phyloP scores from a whole-genome alignment of 2,888 invertebrate species.

The Platycheirus rosarum region DNA sequence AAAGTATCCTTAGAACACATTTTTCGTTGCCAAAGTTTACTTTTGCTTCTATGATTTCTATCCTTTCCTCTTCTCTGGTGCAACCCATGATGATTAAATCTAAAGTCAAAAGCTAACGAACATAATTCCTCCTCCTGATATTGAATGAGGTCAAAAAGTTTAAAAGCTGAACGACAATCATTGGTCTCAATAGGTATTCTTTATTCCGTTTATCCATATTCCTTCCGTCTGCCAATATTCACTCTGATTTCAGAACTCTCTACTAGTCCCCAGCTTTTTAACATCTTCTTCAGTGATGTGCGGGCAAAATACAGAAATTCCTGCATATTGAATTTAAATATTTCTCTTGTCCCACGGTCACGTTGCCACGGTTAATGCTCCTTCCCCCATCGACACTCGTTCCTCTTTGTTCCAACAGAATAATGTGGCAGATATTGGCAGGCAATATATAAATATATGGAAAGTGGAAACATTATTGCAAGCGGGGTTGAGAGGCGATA shows the following conservation, averaged over 20 bases:
- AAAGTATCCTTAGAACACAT: no score
- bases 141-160: slow-evolving; percentile 72
- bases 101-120: slow-evolving; percentile 73
- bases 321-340: slow-evolving; percentile 74
- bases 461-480: slow-evolving; percentile 49
- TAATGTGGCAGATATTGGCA: slow-evolving; percentile 47
- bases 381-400: neutral
- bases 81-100: slow-evolving; percentile 62
- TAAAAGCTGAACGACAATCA: slow-evolving; percentile 73
- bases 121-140: slow-evolving; percentile 51
- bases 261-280: slow-evolving; percentile 16
- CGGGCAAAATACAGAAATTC: slow-evolving; percentile 49
- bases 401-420: neutral
- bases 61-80: slow-evolving; percentile 4
- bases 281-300: slow-evolving; percentile 32
- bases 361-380: slow-evolving; percentile 50
- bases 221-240: slow-evolving; percentile 27
- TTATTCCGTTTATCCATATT: slow-evolving; percentile 22
- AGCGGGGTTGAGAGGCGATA: neutral
- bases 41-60: no score
- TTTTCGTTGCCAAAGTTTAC: no score
- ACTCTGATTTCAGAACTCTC: slow-evolving; percentile 24
- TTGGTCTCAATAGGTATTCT: slow-evolving; percentile 61
- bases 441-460: slow-evolving; percentile 20
- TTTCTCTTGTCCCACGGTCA: slow-evolving; percentile 69